Evolutionary conservation across 2,113 vertebrate species (phyloP).

Genomic region (Rhinogobius similis): DNA sequence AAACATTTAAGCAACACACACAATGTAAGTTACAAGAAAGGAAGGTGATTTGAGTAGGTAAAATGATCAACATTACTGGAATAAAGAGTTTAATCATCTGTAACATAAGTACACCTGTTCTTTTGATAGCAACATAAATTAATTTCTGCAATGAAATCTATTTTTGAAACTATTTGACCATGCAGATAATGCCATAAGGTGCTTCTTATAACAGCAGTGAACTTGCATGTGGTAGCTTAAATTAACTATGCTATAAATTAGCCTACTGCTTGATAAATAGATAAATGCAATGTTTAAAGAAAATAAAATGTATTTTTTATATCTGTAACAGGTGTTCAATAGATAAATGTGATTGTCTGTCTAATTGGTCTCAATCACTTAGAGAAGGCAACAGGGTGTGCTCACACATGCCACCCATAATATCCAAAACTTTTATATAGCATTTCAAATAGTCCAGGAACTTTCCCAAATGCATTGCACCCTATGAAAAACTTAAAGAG

Average conservation of each 20-base stretch:
- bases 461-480: not conserved
- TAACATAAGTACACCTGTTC: not conserved
- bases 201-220: not conserved
- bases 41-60: not conserved
- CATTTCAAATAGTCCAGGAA: not conserved
- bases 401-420: constrained; percentile 8
- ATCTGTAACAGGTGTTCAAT: constrained; percentile 21
- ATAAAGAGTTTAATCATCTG: not conserved
- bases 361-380: constrained; percentile 47
- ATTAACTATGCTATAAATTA: not conserved
- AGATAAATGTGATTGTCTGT: constrained; percentile 21
- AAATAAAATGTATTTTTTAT: not conserved
- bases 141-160: not conserved
- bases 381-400: constrained; percentile 25
- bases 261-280: not conserved
- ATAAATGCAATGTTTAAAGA: not conserved
- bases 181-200: not conserved
- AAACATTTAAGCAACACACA: constrained; percentile 13
- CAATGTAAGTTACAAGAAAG: not conserved
- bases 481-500: not conserved
- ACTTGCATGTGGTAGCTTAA: not conserved
- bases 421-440: not conserved
- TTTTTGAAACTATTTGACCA: not conserved
- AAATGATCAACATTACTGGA: not conserved
- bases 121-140: not conserved